These are phyloP conservation scores for Augochlorella aurata DNA, from an alignment of 2,888 invertebrate species.

Conservation along the genomic window DNA sequence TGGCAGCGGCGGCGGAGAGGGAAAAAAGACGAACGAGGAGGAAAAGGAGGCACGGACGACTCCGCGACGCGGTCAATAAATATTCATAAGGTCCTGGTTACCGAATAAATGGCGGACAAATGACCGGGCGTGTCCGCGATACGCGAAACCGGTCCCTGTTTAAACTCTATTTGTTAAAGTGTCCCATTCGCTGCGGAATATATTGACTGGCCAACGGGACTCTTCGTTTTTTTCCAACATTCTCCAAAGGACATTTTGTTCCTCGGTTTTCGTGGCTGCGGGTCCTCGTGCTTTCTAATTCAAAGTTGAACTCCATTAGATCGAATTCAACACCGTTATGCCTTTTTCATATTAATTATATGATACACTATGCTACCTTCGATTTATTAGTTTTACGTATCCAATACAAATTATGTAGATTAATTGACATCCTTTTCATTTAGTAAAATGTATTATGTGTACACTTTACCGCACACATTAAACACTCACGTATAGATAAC, in stretches of 20 bases:
- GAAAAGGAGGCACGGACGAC: background rate
- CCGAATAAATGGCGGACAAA: conserved; percentile 37
- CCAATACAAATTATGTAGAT: too few relatives aligned
- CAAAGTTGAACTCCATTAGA: too few relatives aligned
- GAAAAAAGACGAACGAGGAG: background rate
- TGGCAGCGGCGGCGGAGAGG: background rate
- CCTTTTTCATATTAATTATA: too few relatives aligned
- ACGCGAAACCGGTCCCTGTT: conserved; percentile 17
- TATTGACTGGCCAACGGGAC: background rate
- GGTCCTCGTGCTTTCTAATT: background rate
- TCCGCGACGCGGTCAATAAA: conserved; percentile 34
- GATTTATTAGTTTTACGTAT: too few relatives aligned
- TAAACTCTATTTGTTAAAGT: conserved; percentile 9
- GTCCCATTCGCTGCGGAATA: background rate
- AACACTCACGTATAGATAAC: too few relatives aligned
- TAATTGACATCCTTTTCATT: too few relatives aligned
- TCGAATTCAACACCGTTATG: too few relatives aligned
- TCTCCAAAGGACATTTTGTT: background rate
- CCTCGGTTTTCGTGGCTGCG: background rate
- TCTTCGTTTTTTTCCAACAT: background rate
- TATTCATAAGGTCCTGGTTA: conserved; percentile 40
- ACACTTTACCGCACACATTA: too few relatives aligned
- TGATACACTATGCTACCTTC: too few relatives aligned
- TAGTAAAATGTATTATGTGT: too few relatives aligned
- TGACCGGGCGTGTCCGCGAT: conserved; percentile 12